A percentile compares a stretch with the other conserved stretches of the same genome.
phyloP scores from a whole-genome alignment of 2,797 vertebrate genomes.

The Microctenopoma steveboyesi region DNA sequence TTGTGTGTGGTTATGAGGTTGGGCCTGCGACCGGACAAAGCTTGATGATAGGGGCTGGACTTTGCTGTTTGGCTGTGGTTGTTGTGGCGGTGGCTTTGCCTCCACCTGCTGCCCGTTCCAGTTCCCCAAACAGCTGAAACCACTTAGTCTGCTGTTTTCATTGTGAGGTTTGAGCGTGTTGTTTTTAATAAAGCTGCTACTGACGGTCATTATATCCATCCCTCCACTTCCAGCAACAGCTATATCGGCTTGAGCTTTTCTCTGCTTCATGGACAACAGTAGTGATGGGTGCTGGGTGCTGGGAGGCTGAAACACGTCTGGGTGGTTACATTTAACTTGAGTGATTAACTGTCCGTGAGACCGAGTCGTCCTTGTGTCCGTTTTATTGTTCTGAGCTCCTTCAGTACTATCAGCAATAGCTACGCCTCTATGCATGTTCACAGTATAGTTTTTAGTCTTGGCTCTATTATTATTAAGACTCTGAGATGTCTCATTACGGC shows the following conservation, averaged over 20 bases:
- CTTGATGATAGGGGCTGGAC: conserved; percentile 47
- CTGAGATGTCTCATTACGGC: conserved; percentile 74
- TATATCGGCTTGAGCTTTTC: conserved; percentile 70
- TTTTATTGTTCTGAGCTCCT: conserved; percentile 57
- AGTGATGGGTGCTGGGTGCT: conserved; percentile 59
- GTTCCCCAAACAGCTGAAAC: conserved; percentile 73
- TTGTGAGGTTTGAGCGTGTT: conserved; percentile 68
- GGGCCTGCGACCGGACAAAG: conserved; percentile 71
- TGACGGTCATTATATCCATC: conserved; percentile 65
- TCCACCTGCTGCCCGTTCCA: conserved; percentile 75
- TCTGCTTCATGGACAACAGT: conserved; percentile 72
- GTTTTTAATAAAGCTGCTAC: conserved; percentile 74
- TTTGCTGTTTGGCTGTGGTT: conserved; percentile 56
- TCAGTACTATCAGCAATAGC: conserved; percentile 44
- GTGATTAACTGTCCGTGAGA: conserved; percentile 66
- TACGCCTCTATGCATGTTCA: conserved; percentile 33
- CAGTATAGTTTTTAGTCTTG: conserved; percentile 67
- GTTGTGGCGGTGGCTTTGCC: conserved; percentile 54
- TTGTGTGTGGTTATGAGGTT: conserved; percentile 61
- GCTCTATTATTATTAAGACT: conserved; percentile 47
- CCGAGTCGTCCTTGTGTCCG: conserved; percentile 58
- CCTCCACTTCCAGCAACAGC: conserved; percentile 65
- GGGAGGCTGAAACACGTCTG: conserved; percentile 69
- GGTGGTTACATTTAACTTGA: conserved; percentile 69
- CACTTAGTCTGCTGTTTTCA: conserved; percentile 61